Evolutionary conservation across 2,888 invertebrate species (phyloP).

Genomic region (Trachelus iudaicus): DNA sequence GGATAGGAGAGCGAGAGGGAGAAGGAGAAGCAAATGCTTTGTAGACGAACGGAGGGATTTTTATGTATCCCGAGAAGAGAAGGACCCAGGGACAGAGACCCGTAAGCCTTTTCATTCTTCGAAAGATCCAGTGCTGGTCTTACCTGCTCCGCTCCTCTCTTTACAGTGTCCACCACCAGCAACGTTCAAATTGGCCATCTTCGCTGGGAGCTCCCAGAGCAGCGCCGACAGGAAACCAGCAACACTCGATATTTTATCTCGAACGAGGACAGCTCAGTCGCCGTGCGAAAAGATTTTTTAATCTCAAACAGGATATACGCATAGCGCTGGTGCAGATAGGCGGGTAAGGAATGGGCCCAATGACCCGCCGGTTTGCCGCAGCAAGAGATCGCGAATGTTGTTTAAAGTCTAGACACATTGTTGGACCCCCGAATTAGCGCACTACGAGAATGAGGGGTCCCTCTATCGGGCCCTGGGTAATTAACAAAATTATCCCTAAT

Average conservation of each 20-base stretch:
- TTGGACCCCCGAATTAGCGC: conserved; percentile 62
- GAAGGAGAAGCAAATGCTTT: background rate
- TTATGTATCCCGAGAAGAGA: conserved; percentile 38
- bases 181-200: too few species aligned
- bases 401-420: conserved; percentile 64
- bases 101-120: conserved; percentile 54
- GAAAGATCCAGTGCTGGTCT: background rate
- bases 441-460: conserved; percentile 46
- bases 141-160: background rate
- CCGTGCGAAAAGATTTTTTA: conserved; percentile 19
- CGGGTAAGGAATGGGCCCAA: too few species aligned
- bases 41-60: conserved; percentile 39
- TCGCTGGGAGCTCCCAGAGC: too few species aligned
- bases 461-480: conserved; percentile 50
- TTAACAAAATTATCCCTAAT: conserved; percentile 64
- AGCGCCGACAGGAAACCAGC: too few species aligned
- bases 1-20: too few species aligned
- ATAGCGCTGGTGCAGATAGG: too few species aligned
- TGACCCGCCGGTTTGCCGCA: conserved; percentile 23
- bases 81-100: conserved; percentile 23
- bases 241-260: conserved; percentile 3
- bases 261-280: conserved; percentile 11
- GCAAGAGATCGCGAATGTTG: conserved; percentile 55
- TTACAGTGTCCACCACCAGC: background rate
- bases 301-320: too few species aligned